Percentiles rank a stretch among this genome's conserved stretches.
Evolutionary conservation across 2,888 invertebrate genomes (phyloP).

Genomic region (Aradus depressus): DNA sequence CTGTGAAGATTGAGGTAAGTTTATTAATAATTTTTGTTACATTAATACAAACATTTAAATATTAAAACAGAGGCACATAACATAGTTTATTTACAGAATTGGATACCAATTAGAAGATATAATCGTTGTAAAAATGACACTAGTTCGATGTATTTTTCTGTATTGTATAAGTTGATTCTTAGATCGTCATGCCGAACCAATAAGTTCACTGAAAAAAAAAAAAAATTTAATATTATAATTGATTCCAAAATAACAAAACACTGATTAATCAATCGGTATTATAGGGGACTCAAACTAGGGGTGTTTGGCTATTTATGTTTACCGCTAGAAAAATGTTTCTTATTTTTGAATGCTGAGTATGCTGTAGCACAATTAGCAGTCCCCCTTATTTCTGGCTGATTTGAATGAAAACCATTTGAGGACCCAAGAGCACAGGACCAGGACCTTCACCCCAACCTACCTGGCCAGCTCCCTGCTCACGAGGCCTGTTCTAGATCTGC

Average conservation of each 20-base stretch:
- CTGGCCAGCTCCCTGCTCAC: slow-evolving; percentile 49
- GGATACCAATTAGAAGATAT: slow-evolving; percentile 19
- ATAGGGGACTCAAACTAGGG: no score
- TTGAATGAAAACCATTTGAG: neutral
- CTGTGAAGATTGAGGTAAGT: no score
- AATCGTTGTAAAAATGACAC: neutral
- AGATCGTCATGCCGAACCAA: slow-evolving; percentile 39
- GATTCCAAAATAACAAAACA: neutral
- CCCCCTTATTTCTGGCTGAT: neutral
- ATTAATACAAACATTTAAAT: no score
- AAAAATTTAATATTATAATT: slow-evolving; percentile 12
- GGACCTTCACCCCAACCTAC: slow-evolving; percentile 50
- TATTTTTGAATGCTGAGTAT: no score
- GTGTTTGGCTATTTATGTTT: no score
- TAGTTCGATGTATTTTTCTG: slow-evolving; percentile 1
- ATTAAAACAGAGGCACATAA: no score
- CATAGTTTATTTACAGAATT: slow-evolving; percentile 8
- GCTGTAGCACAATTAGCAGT: no score
- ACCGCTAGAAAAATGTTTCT: no score
- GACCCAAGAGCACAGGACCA: neutral
- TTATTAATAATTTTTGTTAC: no score
- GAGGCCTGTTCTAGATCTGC: slow-evolving; percentile 71
- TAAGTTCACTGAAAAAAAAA: slow-evolving; percentile 37
- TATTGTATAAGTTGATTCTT: neutral
- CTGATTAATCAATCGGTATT: neutral